Conservation (phyloP, 2,113 vertebrate species). For the Oryzias woworae region DNA sequence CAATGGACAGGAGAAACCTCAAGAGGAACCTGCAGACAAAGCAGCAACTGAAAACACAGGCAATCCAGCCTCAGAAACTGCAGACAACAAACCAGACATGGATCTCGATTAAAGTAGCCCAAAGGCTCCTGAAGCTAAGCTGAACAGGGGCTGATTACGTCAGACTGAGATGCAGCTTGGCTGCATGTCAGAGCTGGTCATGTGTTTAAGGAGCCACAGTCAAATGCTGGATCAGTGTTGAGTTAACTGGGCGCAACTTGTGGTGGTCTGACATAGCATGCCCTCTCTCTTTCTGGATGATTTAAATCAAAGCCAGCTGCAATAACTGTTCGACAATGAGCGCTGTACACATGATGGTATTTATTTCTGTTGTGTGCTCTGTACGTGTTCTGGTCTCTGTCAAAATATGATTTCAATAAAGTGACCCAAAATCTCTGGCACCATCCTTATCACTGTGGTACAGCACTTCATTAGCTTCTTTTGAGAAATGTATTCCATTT, state of each 20-base stretch:
- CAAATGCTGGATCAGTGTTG: conserved; percentile 55
- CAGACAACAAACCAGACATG: conserved; percentile 93
- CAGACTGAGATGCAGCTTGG: conserved; percentile 58
- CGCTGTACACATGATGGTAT: conserved; percentile 78
- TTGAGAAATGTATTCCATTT: no score
- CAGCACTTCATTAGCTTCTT: neutral
- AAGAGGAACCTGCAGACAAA: conserved; percentile 55
- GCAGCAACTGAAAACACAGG: conserved; percentile 64
- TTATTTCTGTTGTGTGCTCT: conserved; percentile 80
- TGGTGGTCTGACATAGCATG: conserved; percentile 74
- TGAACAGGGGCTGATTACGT: conserved; percentile 48
- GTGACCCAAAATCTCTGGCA: conserved; percentile 54
- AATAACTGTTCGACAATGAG: conserved; percentile 78
- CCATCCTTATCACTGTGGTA: conserved; percentile 6
- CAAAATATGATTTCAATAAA: conserved; percentile 81
- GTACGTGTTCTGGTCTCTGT: conserved; percentile 78
- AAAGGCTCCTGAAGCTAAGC: conserved; percentile 36
- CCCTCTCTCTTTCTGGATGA: conserved; percentile 69
- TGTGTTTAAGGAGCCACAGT: conserved; percentile 55
- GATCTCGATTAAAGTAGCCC: conserved; percentile 86
- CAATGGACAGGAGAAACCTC: conserved; percentile 80
- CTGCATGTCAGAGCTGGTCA: conserved; percentile 56
- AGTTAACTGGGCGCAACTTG: conserved; percentile 58
- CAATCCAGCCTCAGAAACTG: conserved; percentile 61
- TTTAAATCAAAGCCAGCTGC: conserved; percentile 73